phyloP scores from a whole-genome alignment of 2,888 invertebrate species.

The Dryocosmus kuriphilus region DNA sequence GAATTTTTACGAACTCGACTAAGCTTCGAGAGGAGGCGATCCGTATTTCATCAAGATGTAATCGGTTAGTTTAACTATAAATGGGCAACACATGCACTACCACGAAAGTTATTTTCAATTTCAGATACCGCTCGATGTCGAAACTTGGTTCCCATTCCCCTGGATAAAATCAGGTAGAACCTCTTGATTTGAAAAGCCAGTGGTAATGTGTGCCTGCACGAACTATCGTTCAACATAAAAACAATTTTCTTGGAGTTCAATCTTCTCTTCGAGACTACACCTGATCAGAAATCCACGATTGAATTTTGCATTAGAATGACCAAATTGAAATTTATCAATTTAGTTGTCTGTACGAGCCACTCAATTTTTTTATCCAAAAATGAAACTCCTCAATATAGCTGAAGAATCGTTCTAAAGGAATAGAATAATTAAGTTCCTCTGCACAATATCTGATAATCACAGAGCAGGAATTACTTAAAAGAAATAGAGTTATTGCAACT shows the following conservation, averaged over 20 bases:
- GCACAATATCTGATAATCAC: neutral
- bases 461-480: neutral
- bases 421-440: neutral
- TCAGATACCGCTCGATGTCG: neutral
- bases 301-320: too few species aligned
- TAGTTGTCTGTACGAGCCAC: too few species aligned
- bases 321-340: too few species aligned
- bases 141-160: neutral
- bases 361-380: neutral
- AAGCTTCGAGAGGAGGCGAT: neutral
- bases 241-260: neutral
- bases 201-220: neutral
- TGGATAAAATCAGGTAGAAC: neutral
- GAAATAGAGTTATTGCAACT: neutral
- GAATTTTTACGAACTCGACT: neutral
- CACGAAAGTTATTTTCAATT: conserved; percentile 1
- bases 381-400: neutral
- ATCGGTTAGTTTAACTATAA: neutral
- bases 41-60: conserved; percentile 1
- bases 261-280: too few species aligned
- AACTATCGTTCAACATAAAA: neutral
- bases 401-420: neutral
- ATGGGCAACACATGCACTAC: conserved; percentile 2
- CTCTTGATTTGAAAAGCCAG: neutral
- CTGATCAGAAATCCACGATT: too few species aligned